A percentile compares a stretch with the other conserved stretches of the same genome.
Conservation (phyloP, 2,113 vertebrate genomes). For the Xerus inauris region DNA sequence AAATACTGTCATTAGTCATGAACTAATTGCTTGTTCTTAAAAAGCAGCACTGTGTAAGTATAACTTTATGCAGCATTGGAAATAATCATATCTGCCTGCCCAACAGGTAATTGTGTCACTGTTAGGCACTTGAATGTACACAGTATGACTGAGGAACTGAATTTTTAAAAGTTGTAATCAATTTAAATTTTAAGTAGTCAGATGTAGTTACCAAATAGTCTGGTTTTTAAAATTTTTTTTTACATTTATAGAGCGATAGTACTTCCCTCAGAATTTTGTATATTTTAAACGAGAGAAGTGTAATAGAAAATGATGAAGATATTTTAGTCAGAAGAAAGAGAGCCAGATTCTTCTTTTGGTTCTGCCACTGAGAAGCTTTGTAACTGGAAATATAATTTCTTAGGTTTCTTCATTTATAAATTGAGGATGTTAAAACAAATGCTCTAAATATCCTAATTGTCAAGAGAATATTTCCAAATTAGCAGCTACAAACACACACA, state of each 20-base stretch:
- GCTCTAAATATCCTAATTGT: background rate
- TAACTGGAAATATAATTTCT: background rate
- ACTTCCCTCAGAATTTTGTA: background rate
- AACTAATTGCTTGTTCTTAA: background rate
- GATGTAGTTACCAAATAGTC: background rate
- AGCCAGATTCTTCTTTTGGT: background rate
- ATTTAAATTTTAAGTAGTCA: background rate
- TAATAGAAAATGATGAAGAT: background rate
- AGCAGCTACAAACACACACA: background rate
- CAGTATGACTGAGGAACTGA: background rate
- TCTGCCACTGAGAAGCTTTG: background rate
- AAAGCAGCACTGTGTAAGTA: background rate
- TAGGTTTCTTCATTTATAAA: background rate
- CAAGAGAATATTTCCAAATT: constrained; percentile 18
- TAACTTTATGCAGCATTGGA: background rate
- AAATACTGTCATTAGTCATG: background rate
- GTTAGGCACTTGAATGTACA: background rate
- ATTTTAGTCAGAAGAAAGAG: background rate
- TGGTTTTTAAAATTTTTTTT: background rate
- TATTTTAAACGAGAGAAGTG: constrained; percentile 21
- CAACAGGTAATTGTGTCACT: background rate
- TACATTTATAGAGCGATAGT: background rate
- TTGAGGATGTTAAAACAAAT: background rate
- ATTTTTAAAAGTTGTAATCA: background rate
- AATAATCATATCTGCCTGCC: background rate